These are phyloP conservation scores for Philereme vetulata DNA, from an alignment of 2,888 invertebrate species.

Conservation along the genomic window DNA sequence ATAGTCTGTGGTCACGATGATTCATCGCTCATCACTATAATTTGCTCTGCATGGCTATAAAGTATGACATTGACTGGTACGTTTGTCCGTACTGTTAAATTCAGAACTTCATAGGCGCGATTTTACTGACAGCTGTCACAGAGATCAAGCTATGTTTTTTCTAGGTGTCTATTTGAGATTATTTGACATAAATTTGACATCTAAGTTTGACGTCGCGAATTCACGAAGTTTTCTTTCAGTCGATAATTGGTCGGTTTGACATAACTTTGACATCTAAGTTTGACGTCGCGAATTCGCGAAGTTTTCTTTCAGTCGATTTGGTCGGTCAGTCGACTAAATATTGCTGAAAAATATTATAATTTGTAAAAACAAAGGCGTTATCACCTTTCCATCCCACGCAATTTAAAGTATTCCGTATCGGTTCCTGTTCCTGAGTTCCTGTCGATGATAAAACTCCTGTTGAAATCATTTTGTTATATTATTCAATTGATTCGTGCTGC, in stretches of 20 bases:
- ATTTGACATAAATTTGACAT: neutral
- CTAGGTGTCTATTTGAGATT: neutral
- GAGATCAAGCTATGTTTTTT: no score
- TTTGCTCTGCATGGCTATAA: no score
- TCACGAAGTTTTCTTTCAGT: neutral
- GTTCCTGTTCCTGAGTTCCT: conserved; percentile 28
- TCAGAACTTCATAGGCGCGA: no score
- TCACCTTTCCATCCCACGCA: conserved; percentile 25
- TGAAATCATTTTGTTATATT: conserved; percentile 17
- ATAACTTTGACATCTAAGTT: neutral
- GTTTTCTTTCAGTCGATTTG: neutral
- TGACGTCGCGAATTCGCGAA: no score
- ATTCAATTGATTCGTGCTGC: conserved; percentile 5
- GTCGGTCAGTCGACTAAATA: no score
- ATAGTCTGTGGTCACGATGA: no score
- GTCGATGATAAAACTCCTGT: conserved; percentile 13
- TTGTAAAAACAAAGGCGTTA: neutral
- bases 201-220: no score
- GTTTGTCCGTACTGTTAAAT: no score
- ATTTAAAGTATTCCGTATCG: conserved; percentile 3
- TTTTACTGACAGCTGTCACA: no score
- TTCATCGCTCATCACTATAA: no score
- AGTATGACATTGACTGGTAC: no score
- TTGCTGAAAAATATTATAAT: no score
- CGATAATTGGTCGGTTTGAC: neutral